Percentiles rank a stretch among this genome's conserved stretches.
phyloP scores from a whole-genome alignment of 1,140 invertebrate species.

The Adoxophyes honmai region DNA sequence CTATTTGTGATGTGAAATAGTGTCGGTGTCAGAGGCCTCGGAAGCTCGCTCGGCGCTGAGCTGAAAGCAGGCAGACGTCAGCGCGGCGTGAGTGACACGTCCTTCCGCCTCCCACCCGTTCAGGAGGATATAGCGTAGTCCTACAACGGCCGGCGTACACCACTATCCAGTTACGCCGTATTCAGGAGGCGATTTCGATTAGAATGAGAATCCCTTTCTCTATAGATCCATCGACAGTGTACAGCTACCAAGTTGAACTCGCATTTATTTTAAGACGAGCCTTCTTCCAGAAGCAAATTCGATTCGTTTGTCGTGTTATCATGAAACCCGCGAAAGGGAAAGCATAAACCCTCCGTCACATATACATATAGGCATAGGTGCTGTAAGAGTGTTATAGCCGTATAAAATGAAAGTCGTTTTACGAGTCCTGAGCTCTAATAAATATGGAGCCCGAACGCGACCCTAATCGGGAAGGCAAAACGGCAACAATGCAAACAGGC shows the following conservation, averaged over 20 bases:
- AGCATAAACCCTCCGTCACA: conserved; percentile 34
- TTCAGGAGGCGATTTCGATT: conserved; percentile 5
- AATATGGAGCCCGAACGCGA: conserved; percentile 68
- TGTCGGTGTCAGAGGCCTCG: conserved; percentile 51
- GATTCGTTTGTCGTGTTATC: conserved; percentile 27
- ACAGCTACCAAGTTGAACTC: neutral
- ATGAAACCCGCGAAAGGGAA: conserved; percentile 46
- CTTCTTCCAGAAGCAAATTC: conserved; percentile 1
- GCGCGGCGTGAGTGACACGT: conserved; percentile 57
- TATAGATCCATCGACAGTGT: no score
- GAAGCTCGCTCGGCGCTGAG: conserved; percentile 45
- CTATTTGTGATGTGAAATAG: conserved; percentile 29
- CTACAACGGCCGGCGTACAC: conserved; percentile 28
- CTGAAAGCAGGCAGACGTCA: conserved; percentile 58
- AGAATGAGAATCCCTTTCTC: neutral
- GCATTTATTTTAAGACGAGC: neutral
- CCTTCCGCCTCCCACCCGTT: conserved; percentile 52
- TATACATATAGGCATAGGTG: conserved; percentile 33
- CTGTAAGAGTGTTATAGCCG: conserved; percentile 40
- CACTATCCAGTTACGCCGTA: conserved; percentile 38
- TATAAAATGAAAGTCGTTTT: conserved; percentile 72
- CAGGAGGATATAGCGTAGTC: conserved; percentile 14
- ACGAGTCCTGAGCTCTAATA: conserved; percentile 68
- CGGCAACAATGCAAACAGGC: conserved; percentile 69
- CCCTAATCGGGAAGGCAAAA: conserved; percentile 72